These are phyloP conservation scores for Beris chalybata DNA, from an alignment of 2,888 invertebrate species.

Conservation along the genomic window DNA sequence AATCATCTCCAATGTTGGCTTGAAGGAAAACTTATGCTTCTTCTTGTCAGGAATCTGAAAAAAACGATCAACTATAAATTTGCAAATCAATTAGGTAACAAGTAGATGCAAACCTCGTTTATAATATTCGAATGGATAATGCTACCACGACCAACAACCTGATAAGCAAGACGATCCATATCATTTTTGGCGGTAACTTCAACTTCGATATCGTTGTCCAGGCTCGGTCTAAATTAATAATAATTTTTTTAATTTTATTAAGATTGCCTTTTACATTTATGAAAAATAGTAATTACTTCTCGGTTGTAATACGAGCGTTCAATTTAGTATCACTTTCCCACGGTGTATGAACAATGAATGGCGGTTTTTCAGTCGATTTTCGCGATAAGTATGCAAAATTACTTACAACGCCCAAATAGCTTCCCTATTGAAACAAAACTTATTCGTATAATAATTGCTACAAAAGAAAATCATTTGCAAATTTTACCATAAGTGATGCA, in stretches of 20 bases:
- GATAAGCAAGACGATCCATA: constrained; percentile 76
- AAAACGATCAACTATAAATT: background rate
- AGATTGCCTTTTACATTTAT: background rate
- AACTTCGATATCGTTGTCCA: constrained; percentile 74
- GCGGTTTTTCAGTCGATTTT: constrained; percentile 58
- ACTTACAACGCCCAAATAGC: constrained; percentile 68
- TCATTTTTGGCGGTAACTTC: constrained; percentile 76
- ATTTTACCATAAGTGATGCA: constrained; percentile 36
- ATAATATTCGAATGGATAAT: constrained; percentile 59
- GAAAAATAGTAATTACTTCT: constrained; percentile 50
- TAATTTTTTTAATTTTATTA: background rate
- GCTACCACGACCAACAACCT: constrained; percentile 83
- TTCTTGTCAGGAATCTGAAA: constrained; percentile 49
- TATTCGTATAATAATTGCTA: background rate
- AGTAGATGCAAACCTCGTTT: constrained; percentile 7
- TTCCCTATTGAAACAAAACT: constrained; percentile 60
- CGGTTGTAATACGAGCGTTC: constrained; percentile 57
- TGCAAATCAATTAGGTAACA: background rate
- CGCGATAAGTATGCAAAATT: constrained; percentile 64
- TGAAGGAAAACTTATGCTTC: constrained; percentile 61
- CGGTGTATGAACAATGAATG: constrained; percentile 47
- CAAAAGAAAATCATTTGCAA: constrained; percentile 22
- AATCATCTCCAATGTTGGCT: constrained; percentile 72
- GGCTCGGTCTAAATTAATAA: constrained; percentile 58
- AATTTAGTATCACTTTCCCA: constrained; percentile 22